Conservation (phyloP, 2,113 vertebrate genomes). For the Corythornis madagascariensis region DNA sequence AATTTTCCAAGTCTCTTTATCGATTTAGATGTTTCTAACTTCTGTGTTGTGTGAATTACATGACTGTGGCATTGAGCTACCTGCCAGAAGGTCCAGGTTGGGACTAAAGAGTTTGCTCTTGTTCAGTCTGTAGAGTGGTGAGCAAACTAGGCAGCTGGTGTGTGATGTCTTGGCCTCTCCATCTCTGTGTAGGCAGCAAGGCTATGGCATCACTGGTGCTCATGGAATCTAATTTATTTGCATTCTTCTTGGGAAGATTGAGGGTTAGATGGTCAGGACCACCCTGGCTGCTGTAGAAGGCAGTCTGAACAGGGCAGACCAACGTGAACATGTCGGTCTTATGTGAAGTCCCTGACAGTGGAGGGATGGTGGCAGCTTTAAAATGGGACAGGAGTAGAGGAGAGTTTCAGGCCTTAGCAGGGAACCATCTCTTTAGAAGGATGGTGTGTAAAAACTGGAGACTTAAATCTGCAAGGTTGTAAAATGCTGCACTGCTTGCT, state of each 20-base stretch:
- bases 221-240: not conserved
- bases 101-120: not conserved
- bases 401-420: not conserved
- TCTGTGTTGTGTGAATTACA: not conserved
- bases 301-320: not conserved
- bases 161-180: not conserved
- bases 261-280: not conserved
- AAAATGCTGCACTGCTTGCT: not conserved
- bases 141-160: not conserved
- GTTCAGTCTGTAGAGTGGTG: not conserved
- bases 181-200: not conserved
- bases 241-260: not conserved
- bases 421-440: not conserved
- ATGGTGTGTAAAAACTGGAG: not conserved
- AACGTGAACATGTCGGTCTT: fast-evolving
- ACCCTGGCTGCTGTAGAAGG: not conserved
- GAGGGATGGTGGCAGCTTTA: not conserved
- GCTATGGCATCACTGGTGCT: not conserved
- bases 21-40: not conserved
- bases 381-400: not conserved
- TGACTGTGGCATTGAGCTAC: fast-evolving
- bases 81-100: not conserved
- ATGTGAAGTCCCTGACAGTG: not conserved
- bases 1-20: not conserved
- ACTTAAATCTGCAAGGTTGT: not conserved